Base-by-base conservation (phyloP, 2,888 invertebrate genomes). In the Herminia tarsipennalis region DNA sequence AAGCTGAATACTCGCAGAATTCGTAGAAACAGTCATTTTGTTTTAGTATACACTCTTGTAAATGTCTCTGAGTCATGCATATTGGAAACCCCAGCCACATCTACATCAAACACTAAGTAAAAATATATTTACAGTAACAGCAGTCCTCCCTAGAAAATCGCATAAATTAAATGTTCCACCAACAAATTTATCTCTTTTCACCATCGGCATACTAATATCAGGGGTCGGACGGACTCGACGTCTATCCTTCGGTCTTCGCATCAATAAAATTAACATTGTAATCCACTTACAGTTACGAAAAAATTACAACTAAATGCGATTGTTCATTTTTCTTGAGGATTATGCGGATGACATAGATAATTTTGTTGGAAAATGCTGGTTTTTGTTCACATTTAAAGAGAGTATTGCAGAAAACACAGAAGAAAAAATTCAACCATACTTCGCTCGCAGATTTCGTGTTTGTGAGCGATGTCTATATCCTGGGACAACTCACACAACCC, bases 201-300 rank as follows among this genome's bases (percentile, higher is more conserved):
- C 86, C 85, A 86, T 86, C 89, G 73, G 90, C 82, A 89, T 90
- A 90, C 89, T 90, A 89, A 90, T 88, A 84, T 73, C 55, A 57
- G 61, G 66, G 71, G 34, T 56, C 58, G 48, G 39, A 30, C 49
- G 20, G 16, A 34, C 39, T 29, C 34, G 9, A 27, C 50, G 75
- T 81, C 81, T 81, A 82, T 82, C 73, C 83, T 77, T 83, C 66
- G 61, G 83, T 73, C 75, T 79, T 70, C 70, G 82, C 88, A 86
- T 88, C 88, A 86, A 88, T 89, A 86, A 90, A 90, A 90, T 90
- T 89, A 89, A 88, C 88, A 89, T 89, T 83, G 84, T 90, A 87
- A 89, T 89, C 88, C 83, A 88, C 86, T 89, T 88, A 87, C 73
- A 79, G 78, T 78, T 74, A 73, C 73, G 67, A 82, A 85, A 76